A percentile compares a stretch with the other conserved stretches of the same genome.
These are phyloP conservation scores for Gallinago nigripennis DNA, from an alignment of 2,797 vertebrate genomes.

Conservation along the genomic window DNA sequence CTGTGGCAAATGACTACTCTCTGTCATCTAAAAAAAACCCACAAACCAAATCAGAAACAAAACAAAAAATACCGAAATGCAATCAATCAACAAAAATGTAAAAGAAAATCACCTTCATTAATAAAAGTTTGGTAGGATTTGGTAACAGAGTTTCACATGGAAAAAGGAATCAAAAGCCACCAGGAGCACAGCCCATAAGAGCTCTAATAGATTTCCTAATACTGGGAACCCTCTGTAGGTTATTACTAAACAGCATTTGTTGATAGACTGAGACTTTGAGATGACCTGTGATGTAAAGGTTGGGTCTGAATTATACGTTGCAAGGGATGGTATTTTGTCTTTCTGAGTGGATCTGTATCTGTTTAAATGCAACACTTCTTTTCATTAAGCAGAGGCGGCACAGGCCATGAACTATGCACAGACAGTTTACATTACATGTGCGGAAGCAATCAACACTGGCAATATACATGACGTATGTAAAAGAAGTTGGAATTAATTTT, in stretches of 20 bases:
- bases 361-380: conserved; percentile 71
- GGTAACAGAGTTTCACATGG: not conserved
- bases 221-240: conserved; percentile 51
- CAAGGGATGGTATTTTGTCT: conserved; percentile 65
- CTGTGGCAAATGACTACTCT: not conserved
- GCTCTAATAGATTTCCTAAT: not conserved
- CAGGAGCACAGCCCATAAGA: not conserved
- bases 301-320: conserved; percentile 62
- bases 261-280: conserved; percentile 57
- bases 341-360: conserved; percentile 68
- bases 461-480: conserved; percentile 70
- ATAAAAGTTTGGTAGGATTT: not conserved
- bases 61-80: too few species aligned
- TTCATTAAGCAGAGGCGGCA: conserved; percentile 60
- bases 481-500: conserved; percentile 71
- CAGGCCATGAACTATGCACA: conserved; percentile 65
- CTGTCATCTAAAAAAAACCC: not conserved
- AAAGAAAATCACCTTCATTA: not conserved
- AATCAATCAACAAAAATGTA: not conserved
- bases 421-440: conserved; percentile 67
- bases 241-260: conserved; percentile 48
- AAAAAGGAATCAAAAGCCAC: not conserved
- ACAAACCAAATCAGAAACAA: too few species aligned
- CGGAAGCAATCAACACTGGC: conserved; percentile 75
- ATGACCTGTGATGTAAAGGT: conserved; percentile 70